phyloP scores from a whole-genome alignment of 1,140 invertebrate species.

The Druon quercuslanigerum region DNA sequence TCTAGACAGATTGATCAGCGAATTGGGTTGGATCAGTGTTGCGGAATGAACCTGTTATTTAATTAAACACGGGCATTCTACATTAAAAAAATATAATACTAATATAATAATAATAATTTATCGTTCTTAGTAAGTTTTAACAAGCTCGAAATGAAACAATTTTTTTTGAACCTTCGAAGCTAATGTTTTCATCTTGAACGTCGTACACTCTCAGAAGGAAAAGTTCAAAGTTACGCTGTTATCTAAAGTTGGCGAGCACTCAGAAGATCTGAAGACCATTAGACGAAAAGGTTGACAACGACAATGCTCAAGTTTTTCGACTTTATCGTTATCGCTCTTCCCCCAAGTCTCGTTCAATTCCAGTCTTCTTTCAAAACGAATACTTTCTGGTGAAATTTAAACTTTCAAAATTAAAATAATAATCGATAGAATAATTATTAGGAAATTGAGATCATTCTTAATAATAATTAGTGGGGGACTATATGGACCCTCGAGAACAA shows the following conservation, averaged over 20 bases:
- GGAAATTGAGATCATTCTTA: no score
- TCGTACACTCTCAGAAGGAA: slow-evolving; percentile 1
- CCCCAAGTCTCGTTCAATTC: slow-evolving; percentile 3
- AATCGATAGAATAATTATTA: no score
- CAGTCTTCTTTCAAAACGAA: neutral
- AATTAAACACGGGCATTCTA: no score
- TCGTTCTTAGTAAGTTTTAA: neutral
- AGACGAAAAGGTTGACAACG: slow-evolving; percentile 21
- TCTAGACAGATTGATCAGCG: no score
- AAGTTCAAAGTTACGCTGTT: neutral
- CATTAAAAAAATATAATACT: no score
- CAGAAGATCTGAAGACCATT: slow-evolving; percentile 16
- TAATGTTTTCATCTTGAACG: neutral
- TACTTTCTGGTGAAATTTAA: no score
- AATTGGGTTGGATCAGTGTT: no score
- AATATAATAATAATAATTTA: no score
- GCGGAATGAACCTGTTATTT: no score
- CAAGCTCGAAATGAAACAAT: neutral
- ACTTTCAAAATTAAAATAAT: no score
- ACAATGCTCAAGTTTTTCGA: slow-evolving; percentile 25
- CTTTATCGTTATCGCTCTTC: slow-evolving; percentile 26
- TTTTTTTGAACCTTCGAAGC: neutral
- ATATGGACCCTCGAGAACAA: no score
- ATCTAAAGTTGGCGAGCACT: slow-evolving; percentile 17
- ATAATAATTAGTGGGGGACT: no score